Evolutionary conservation across 2,888 invertebrate species (phyloP).

Genomic region (Trissonchulus latispiculum): DNA sequence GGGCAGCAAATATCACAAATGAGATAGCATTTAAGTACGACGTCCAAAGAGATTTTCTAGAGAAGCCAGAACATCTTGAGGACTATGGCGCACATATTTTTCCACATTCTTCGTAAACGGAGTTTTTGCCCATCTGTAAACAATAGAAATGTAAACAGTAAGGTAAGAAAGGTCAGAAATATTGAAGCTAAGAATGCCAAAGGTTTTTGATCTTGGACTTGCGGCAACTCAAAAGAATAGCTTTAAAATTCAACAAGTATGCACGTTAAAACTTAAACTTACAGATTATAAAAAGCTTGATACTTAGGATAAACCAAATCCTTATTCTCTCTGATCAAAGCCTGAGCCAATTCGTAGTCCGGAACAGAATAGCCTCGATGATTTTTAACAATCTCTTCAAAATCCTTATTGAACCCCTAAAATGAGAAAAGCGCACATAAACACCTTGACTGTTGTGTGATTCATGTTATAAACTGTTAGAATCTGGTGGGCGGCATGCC

Average conservation of each 20-base stretch:
- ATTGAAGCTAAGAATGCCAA: too few species aligned
- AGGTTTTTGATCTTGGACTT: too few species aligned
- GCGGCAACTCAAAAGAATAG: too few species aligned
- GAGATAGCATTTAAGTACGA: neutral
- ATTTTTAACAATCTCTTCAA: constrained; percentile 72
- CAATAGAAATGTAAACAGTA: too few species aligned
- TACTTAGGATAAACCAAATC: constrained; percentile 77
- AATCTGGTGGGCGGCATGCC: too few species aligned
- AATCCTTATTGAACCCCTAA: constrained; percentile 86
- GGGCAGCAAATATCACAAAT: too few species aligned
- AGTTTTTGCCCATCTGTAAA: constrained; percentile 57
- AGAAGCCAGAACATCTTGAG: constrained; percentile 68
- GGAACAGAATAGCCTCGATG: constrained; percentile 87
- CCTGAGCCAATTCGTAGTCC: constrained; percentile 74
- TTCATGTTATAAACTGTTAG: too few species aligned
- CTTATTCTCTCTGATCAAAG: constrained; percentile 76
- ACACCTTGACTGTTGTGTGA: too few species aligned
- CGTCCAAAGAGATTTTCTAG: constrained; percentile 69
- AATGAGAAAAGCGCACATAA: too few species aligned
- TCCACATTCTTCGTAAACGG: constrained; percentile 84
- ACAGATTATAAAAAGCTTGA: constrained; percentile 46
- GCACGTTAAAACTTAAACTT: constrained; percentile 25
- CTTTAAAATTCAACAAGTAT: too few species aligned
- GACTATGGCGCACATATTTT: constrained; percentile 81
- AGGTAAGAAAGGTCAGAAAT: too few species aligned